Evolutionary conservation across 2,888 invertebrate genomes (phyloP), one percentile per base, ranked within the genome.

Genomic region (Ophion obscuratus): DNA sequence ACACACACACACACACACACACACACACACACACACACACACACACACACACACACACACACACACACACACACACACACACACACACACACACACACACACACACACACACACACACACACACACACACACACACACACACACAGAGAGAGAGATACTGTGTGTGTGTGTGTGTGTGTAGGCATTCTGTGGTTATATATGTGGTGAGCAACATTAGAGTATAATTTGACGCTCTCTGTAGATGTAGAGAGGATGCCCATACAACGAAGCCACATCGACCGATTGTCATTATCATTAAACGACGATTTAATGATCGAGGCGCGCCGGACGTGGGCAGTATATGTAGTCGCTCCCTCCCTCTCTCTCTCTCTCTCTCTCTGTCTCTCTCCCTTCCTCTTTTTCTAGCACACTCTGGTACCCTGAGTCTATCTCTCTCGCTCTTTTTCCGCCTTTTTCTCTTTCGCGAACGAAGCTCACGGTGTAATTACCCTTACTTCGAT

Each of bases 261-360:
- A 87, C 83, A 87, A 68, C 82, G 77, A 71, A 82, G 83, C 82
- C 81, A 79, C 88, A 78, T 86, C 84, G 86, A 85, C 83, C 88
- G 89, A 91, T 91, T 89, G 91, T 89, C 89, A 90, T 90, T 91
- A 92, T 91, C 91, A 91, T 91, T 91, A 92, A 91, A 91, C 89
- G 89, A 89, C 90, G 90, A 91, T 92, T 93, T 92, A 92, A 92
- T 91, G 92, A 91, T 90, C 87, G 89, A 91, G 91, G 91, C 89
- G 90, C 91, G 91, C 91, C 90, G 91, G 91, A 92, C 91, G 91
- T 92, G 90, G 91, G 92, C 90, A 91, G 91, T 90, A 81, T 79
- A 36, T 57, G 27, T 57, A 70, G 81, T 66, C 62, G 68, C 76
- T 47, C 47, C 73, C 75, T 66, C 79, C 27, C 70, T 73, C 73